Percentiles rank a stretch among this genome's conserved stretches.
phyloP scores from a whole-genome alignment of 2,113 vertebrate genomes.

The Cnemophilus loriae region DNA sequence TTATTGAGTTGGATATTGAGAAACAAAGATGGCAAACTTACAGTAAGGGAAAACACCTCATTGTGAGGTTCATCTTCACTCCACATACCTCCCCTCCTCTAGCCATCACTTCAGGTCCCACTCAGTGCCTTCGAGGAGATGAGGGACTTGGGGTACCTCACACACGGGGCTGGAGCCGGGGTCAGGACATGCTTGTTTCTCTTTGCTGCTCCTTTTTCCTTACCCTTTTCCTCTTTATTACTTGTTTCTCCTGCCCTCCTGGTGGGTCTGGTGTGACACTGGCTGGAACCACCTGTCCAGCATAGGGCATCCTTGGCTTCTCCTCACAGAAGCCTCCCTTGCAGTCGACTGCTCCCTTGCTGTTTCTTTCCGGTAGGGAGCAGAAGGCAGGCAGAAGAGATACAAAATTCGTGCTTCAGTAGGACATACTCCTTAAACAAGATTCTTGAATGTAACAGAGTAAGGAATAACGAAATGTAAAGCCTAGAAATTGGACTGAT shows the following conservation, averaged over 20 bases:
- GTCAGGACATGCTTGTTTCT: background rate
- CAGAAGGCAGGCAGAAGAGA: background rate
- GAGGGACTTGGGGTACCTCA: too few relatives aligned
- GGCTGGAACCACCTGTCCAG: background rate
- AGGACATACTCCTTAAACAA: background rate
- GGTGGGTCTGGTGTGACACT: accelerated
- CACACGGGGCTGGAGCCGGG: accelerated
- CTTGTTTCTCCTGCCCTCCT: accelerated
- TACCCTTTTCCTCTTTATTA: background rate
- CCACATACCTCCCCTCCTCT: background rate
- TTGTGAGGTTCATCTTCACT: background rate
- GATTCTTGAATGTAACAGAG: background rate
- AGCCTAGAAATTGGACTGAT: background rate
- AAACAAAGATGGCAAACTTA: background rate
- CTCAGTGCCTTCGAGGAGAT: background rate
- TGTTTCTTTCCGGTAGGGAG: background rate
- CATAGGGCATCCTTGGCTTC: accelerated
- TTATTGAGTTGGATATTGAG: background rate
- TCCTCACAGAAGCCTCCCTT: background rate
- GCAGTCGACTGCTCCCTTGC: accelerated
- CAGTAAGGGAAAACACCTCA: background rate
- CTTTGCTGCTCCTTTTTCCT: background rate
- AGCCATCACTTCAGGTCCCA: background rate
- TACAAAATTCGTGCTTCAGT: accelerated
- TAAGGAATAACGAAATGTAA: background rate